phyloP scores from a whole-genome alignment of 2,113 vertebrate species.

The Datnioides undecimradiatus region DNA sequence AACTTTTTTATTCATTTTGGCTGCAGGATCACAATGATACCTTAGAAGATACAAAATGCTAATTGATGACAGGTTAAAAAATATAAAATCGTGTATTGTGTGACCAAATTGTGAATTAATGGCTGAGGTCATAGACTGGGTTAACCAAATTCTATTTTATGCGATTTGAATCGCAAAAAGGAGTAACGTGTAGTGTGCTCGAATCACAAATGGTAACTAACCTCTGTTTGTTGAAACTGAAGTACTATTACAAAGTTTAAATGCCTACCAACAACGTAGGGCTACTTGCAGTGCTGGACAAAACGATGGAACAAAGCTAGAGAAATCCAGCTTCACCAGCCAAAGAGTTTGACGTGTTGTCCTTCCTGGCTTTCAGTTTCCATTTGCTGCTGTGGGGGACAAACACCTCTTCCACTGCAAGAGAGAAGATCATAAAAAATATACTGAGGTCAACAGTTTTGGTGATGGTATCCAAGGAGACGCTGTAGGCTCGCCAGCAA shows the following conservation, averaged over 20 bases:
- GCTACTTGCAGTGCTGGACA: no score
- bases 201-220: neutral
- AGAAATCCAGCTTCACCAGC: neutral
- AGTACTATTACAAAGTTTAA: neutral
- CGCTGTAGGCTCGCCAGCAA: neutral
- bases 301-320: no score
- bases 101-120: no score
- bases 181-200: neutral
- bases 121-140: neutral
- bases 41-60: no score
- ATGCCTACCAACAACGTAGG: no score
- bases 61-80: neutral
- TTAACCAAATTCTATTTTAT: no score
- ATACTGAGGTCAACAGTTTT: neutral
- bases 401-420: neutral
- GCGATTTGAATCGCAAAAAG: neutral
- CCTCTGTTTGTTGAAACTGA: neutral
- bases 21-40: neutral
- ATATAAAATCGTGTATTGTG: neutral
- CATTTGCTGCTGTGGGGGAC: neutral
- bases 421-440: neutral
- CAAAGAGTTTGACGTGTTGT: neutral
- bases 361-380: conserved; percentile 6
- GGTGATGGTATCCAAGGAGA: neutral
- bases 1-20: neutral